Percentiles rank a stretch among this genome's conserved stretches.
These are phyloP conservation scores for Anguilla pacifica DNA, from an alignment of 2,797 vertebrate genomes.

Conservation along the genomic window DNA sequence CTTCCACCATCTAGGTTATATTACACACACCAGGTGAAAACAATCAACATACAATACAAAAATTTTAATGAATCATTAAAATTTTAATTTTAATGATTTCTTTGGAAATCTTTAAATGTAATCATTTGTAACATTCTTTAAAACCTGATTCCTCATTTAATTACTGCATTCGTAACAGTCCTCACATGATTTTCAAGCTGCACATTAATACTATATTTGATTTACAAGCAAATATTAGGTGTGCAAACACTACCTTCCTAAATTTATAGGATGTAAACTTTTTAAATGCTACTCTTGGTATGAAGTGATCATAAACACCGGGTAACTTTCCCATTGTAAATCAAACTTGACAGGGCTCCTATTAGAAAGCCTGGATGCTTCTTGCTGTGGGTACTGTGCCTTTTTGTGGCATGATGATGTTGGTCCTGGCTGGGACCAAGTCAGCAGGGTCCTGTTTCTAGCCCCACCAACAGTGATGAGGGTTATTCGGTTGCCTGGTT, in stretches of 20 bases:
- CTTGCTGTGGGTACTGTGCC: constrained; percentile 37
- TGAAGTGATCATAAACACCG: constrained; percentile 35
- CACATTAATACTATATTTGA: background rate
- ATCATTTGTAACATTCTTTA: background rate
- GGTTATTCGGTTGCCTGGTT: constrained; percentile 31
- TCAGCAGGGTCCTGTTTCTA: constrained; percentile 44
- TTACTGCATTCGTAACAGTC: background rate
- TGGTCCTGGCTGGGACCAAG: constrained; percentile 38
- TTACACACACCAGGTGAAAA: background rate
- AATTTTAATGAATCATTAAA: no score
- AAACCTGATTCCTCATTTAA: background rate
- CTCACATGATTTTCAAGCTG: no score
- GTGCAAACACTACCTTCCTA: background rate
- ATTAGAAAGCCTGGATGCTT: constrained; percentile 47
- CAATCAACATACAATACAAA: background rate
- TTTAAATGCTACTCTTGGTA: background rate
- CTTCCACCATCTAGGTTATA: background rate
- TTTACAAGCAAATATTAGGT: background rate
- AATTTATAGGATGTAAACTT: background rate
- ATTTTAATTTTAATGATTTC: no score
- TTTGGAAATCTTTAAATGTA: background rate
- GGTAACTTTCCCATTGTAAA: constrained; percentile 42
- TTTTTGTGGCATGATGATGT: constrained; percentile 55
- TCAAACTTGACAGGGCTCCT: constrained; percentile 34
- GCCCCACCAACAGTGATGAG: constrained; percentile 3